A percentile compares a stretch with the other conserved stretches of the same genome.
Evolutionary conservation across 2,888 invertebrate genomes (phyloP).

Genomic region (Lottia scabra): DNA sequence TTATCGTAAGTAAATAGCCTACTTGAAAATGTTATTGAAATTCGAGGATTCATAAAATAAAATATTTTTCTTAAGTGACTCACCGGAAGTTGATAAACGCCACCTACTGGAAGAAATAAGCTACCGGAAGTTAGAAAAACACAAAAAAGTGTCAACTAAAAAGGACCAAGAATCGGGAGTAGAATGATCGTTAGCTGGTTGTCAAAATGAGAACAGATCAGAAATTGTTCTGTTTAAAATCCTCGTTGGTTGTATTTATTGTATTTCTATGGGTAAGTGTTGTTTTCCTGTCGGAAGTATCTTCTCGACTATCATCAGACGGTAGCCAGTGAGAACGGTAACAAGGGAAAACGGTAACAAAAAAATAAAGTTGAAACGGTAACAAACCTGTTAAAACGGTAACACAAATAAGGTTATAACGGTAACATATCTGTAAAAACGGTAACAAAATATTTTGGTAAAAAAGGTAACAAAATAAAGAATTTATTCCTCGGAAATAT

Average conservation of each 20-base stretch:
- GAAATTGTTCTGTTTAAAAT: constrained; percentile 37
- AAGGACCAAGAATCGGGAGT: constrained; percentile 9
- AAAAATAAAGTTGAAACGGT: too few relatives aligned
- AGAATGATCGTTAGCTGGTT: neutral
- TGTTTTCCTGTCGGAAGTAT: neutral
- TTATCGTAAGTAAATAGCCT: too few relatives aligned
- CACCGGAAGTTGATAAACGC: constrained; percentile 29
- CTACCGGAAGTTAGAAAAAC: constrained; percentile 35
- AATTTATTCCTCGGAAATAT: too few relatives aligned
- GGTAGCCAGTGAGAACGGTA: too few relatives aligned
- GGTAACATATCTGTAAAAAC: too few relatives aligned
- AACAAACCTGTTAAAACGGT: too few relatives aligned
- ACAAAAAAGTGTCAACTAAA: constrained; percentile 30
- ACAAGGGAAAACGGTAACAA: too few relatives aligned
- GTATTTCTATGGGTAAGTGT: constrained; percentile 35
- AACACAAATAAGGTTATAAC: too few relatives aligned
- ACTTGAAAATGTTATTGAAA: too few relatives aligned
- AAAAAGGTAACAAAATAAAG: too few relatives aligned
- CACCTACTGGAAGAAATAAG: constrained; percentile 36
- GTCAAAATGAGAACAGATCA: constrained; percentile 40
- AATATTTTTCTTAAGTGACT: neutral
- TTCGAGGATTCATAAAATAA: too few relatives aligned
- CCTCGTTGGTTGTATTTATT: constrained; percentile 27
- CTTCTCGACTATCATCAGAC: neutral
- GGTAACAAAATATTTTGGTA: too few relatives aligned